Conservation (phyloP, 2,113 vertebrate species). For the Hydropotes inermis region DNA sequence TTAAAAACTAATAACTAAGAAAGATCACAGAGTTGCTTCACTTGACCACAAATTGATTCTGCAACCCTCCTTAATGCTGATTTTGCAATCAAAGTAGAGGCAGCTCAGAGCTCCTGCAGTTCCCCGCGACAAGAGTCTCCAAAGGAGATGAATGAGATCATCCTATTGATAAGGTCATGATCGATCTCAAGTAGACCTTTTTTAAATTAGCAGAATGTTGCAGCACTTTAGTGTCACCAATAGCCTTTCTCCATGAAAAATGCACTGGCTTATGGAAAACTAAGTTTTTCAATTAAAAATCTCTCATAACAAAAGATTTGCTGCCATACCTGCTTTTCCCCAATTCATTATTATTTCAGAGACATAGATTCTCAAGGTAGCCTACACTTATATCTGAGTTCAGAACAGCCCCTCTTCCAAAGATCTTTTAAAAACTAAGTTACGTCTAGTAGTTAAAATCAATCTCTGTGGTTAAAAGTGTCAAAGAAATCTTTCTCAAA, state of each 20-base stretch:
- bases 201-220: constrained; percentile 88
- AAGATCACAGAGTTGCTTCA: constrained; percentile 31
- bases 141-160: constrained; percentile 89
- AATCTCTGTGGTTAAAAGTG: constrained; percentile 37
- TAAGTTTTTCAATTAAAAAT: constrained; percentile 79
- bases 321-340: constrained; percentile 30
- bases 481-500: constrained; percentile 38
- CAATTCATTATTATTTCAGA: constrained; percentile 48
- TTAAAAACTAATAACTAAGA: constrained; percentile 33
- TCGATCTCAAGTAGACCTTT: constrained; percentile 88
- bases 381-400: constrained; percentile 13
- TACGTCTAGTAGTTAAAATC: constrained; percentile 60
- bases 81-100: constrained; percentile 66
- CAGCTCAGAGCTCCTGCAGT: constrained; percentile 63
- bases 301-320: constrained; percentile 60
- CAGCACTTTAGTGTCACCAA: constrained; percentile 85
- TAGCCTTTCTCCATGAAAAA: constrained; percentile 84
- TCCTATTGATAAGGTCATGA: constrained; percentile 90
- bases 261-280: constrained; percentile 79
- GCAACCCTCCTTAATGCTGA: constrained; percentile 59
- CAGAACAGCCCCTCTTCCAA: not conserved
- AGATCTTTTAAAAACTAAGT: constrained; percentile 45
- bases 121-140: constrained; percentile 77
- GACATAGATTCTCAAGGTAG: constrained; percentile 28
- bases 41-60: constrained; percentile 46